phyloP scores from a whole-genome alignment of 2,888 invertebrate species.

The Prosapia bicincta region DNA sequence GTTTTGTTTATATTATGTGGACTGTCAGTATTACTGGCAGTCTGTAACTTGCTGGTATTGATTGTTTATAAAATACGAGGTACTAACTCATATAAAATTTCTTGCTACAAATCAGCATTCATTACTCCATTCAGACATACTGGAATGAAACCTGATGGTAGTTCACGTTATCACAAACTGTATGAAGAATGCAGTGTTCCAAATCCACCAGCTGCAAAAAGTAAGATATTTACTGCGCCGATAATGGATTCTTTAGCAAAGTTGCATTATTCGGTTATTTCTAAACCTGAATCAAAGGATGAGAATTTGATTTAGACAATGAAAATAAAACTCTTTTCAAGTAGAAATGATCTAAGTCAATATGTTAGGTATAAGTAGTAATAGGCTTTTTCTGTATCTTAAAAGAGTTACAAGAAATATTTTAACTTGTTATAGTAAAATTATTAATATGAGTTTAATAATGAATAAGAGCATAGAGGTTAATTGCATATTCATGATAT shows the following conservation, averaged over 20 bases:
- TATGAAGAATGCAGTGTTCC: slow-evolving; percentile 41
- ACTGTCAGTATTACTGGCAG: slow-evolving; percentile 29
- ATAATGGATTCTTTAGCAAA: not conserved
- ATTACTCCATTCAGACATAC: slow-evolving; percentile 15
- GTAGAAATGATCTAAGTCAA: not conserved
- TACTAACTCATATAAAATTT: slow-evolving; percentile 15
- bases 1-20: slow-evolving; percentile 28
- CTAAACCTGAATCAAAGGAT: not conserved
- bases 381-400: not conserved
- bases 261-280: not conserved
- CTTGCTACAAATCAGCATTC: slow-evolving; percentile 19
- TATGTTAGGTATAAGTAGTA: not conserved
- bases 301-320: not conserved
- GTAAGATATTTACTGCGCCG: slow-evolving; percentile 2
- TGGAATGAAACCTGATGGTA: slow-evolving; percentile 16
- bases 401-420: not conserved
- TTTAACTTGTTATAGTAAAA: not conserved
- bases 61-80: slow-evolving; percentile 29
- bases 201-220: slow-evolving; percentile 34
- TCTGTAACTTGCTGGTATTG: slow-evolving; percentile 29
- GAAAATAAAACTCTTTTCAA: not conserved
- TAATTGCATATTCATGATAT: too few species aligned
- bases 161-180: slow-evolving; percentile 37
- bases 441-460: not conserved
- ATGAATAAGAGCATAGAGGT: not conserved